These are phyloP conservation scores for Didymodactylos carnosus DNA, from an alignment of 2,888 invertebrate species.

Conservation along the genomic window DNA sequence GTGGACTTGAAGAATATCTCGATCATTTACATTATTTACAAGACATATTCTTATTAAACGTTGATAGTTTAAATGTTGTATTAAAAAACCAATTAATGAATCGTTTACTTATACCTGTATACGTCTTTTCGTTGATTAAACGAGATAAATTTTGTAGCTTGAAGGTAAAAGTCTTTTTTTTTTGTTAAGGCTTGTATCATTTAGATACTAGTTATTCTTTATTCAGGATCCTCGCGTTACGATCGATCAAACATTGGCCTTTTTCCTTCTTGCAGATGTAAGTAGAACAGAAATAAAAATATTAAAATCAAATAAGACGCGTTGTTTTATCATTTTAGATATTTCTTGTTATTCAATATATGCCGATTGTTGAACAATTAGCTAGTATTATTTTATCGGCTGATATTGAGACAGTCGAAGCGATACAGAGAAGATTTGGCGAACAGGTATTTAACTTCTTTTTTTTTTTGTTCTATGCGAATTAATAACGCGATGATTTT, in stretches of 20 bases:
- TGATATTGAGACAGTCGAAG: neutral
- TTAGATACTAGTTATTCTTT: neutral
- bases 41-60: constrained; percentile 75
- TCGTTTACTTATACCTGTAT: constrained; percentile 71
- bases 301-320: neutral
- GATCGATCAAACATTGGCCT: neutral
- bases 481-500: too few relatives aligned
- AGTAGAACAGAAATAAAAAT: neutral
- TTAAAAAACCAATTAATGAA: constrained; percentile 77
- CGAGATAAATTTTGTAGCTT: constrained; percentile 31
- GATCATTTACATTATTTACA: constrained; percentile 92
- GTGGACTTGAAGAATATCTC: constrained; percentile 82
- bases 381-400: neutral
- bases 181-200: too few relatives aligned
- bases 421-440: neutral
- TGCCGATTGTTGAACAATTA: neutral
- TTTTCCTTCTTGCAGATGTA: neutral
- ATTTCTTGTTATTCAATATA: neutral
- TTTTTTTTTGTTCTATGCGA: neutral
- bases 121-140: constrained; percentile 64
- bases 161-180: too few relatives aligned
- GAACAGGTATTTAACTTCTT: neutral
- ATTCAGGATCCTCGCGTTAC: neutral
- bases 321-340: neutral
- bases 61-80: constrained; percentile 74